phyloP scores from a whole-genome alignment of 2,888 invertebrate species.

The Thyatira batis region DNA sequence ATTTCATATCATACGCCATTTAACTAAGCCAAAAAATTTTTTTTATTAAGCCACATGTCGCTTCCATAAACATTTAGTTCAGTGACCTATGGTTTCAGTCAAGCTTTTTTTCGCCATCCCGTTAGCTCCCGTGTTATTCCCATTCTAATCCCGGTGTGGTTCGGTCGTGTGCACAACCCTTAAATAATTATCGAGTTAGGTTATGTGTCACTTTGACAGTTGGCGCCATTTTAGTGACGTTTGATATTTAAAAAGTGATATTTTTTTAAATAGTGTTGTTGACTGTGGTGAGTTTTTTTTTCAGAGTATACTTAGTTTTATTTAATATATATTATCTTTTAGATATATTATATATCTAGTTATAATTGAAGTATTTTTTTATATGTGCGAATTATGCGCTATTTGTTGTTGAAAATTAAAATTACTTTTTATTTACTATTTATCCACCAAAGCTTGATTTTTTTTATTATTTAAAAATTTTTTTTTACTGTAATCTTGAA shows the following conservation, averaged over 20 bases:
- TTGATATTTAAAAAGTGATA: constrained; percentile 28
- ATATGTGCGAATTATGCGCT: no score
- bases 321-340: no score
- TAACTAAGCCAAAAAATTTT: not conserved
- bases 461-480: no score
- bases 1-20: no score
- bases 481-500: no score
- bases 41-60: not conserved
- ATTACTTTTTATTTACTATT: no score
- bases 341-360: no score
- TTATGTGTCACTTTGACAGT: constrained; percentile 64
- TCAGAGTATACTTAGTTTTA: no score
- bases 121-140: constrained; percentile 65
- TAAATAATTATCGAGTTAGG: constrained; percentile 34
- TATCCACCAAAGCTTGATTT: no score
- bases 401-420: no score
- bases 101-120: constrained; percentile 59
- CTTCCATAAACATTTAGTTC: constrained; percentile 5
- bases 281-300: constrained; percentile 20
- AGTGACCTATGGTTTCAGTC: constrained; percentile 43
- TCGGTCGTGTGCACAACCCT: constrained; percentile 50
- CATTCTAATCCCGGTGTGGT: constrained; percentile 47
- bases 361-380: no score
- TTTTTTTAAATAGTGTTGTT: constrained; percentile 25
- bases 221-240: constrained; percentile 55